Percentiles rank a stretch among this genome's conserved stretches.
Evolutionary conservation across 2,888 invertebrate species (phyloP).

Genomic region (Pomacea canaliculata): DNA sequence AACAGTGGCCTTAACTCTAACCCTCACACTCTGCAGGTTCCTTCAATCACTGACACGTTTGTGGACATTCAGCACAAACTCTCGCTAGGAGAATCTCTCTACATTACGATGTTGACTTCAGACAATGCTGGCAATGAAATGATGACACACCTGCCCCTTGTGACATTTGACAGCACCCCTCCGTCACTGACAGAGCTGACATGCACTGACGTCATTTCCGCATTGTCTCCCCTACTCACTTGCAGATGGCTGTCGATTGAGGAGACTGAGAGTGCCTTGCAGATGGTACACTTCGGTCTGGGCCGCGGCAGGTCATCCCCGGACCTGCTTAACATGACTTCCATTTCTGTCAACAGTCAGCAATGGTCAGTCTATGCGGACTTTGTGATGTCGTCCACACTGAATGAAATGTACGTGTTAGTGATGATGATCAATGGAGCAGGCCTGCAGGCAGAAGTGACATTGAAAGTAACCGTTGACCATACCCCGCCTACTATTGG

Average conservation of each 20-base stretch:
- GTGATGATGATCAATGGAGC: neutral
- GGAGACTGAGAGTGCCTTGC: conserved; percentile 5
- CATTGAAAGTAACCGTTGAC: neutral
- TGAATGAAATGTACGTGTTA: neutral
- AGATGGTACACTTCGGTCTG: conserved; percentile 1
- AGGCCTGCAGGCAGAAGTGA: neutral
- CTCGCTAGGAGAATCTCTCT: conserved; percentile 17
- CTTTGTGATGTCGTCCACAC: neutral
- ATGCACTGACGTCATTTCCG: conserved; percentile 21
- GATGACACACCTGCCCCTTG: conserved; percentile 5
- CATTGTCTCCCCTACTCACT: neutral
- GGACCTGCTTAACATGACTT: conserved; percentile 6
- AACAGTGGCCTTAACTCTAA: neutral
- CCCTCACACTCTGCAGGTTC: neutral
- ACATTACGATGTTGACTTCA: conserved; percentile 16
- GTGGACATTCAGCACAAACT: neutral
- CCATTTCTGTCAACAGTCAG: neutral
- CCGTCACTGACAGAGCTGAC: conserved; percentile 21
- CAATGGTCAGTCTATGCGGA: conserved; percentile 3
- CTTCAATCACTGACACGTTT: neutral
- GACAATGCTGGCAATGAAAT: conserved; percentile 32
- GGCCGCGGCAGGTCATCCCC: conserved; percentile 3
- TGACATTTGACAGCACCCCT: conserved; percentile 27
- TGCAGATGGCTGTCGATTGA: conserved; percentile 17
- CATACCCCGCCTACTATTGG: neutral